phyloP scores from a whole-genome alignment of 2,888 invertebrate genomes.

The Euphydryas editha region DNA sequence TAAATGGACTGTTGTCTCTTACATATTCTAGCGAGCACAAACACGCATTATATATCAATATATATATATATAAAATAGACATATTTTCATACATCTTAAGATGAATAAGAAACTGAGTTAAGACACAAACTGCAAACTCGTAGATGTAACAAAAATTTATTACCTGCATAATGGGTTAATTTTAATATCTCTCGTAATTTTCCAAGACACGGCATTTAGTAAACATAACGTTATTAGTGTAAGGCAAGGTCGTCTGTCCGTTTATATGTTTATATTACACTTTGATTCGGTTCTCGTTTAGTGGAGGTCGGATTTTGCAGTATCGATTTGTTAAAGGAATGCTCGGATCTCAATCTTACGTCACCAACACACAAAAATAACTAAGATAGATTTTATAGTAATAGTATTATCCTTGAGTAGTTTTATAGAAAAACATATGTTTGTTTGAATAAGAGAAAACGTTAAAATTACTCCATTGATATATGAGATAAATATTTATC shows the following conservation, averaged over 20 bases:
- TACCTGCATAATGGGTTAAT: conserved; percentile 27
- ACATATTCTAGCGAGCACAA: too few relatives aligned
- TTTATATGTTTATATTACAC: conserved; percentile 40
- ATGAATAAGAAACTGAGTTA: too few relatives aligned
- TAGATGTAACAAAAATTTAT: conserved; percentile 22
- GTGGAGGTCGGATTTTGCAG: conserved; percentile 19
- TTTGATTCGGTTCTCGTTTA: conserved; percentile 30
- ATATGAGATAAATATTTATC: too few relatives aligned
- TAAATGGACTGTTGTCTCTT: too few relatives aligned
- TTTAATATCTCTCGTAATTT: conserved; percentile 32
- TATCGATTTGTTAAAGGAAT: conserved; percentile 9
- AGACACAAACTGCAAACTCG: conserved; percentile 6
- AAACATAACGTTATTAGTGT: conserved; percentile 34
- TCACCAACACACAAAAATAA: neutral
- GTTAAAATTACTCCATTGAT: too few relatives aligned
- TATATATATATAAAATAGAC: neutral
- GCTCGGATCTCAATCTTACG: neutral
- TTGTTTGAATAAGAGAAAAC: neutral
- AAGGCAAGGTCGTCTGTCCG: conserved; percentile 37
- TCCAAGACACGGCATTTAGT: conserved; percentile 29
- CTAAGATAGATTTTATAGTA: neutral
- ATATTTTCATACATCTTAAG: too few relatives aligned
- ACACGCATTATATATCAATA: neutral
- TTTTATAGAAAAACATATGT: neutral
- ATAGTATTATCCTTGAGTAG: neutral